Conservation (phyloP, 2,888 invertebrate genomes). For the Dryocosmus kuriphilus region DNA sequence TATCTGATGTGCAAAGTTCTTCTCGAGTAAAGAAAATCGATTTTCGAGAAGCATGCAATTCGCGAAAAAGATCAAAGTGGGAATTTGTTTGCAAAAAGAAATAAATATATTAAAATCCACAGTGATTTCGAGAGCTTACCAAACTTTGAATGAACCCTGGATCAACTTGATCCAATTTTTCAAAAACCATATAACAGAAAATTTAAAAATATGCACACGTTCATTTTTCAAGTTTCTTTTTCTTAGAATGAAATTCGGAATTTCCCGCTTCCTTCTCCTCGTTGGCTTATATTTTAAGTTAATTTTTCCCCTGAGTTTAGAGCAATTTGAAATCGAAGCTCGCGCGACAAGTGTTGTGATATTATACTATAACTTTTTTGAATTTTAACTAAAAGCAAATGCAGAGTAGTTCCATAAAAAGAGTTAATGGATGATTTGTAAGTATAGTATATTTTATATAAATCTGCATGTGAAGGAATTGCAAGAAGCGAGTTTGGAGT, state of each 20-base stretch:
- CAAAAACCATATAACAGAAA: background rate
- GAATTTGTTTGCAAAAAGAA: no score
- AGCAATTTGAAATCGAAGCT: background rate
- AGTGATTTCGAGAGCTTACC: background rate
- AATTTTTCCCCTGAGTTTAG: background rate
- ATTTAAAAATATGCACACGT: background rate
- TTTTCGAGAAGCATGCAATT: no score
- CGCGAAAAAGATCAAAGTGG: no score
- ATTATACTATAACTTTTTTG: no score
- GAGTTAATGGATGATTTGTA: background rate
- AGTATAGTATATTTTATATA: background rate
- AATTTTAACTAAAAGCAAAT: no score
- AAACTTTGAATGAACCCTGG: background rate
- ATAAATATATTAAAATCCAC: no score
- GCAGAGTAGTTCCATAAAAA: no score
- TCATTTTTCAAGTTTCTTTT: background rate
- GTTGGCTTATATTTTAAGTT: background rate
- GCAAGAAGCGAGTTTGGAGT: background rate
- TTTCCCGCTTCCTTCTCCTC: background rate
- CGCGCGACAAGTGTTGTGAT: no score
- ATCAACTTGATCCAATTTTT: background rate
- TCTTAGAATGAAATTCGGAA: background rate
- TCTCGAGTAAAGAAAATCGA: background rate
- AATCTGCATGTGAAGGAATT: background rate
- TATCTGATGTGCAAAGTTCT: constrained; percentile 21